Conservation (phyloP, 2,797 vertebrate species). For the Darevskia mixta region DNA sequence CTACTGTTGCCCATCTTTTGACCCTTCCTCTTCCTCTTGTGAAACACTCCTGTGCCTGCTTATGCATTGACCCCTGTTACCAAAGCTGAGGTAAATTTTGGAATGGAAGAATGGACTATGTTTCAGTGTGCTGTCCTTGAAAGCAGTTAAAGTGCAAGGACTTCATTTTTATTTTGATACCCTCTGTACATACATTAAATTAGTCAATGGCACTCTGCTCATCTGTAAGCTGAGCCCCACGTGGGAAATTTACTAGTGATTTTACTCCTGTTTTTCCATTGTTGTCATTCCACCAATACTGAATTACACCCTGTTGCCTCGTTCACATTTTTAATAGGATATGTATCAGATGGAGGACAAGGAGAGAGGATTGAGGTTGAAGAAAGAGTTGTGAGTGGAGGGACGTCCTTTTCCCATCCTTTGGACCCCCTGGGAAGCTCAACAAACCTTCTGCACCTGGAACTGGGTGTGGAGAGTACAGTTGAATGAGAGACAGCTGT, state of each 20-base stretch:
- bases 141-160: constrained; percentile 5
- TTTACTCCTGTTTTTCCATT: constrained; percentile 15
- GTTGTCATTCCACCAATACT: not conserved
- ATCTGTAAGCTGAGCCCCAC: not conserved
- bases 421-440: too few species aligned
- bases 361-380: too few species aligned
- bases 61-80: not conserved
- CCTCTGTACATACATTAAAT: not conserved
- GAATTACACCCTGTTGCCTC: not conserved
- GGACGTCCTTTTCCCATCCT: too few species aligned
- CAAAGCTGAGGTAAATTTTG: not conserved
- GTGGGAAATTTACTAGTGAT: not conserved
- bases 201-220: not conserved
- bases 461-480: too few species aligned
- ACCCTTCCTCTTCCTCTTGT: constrained; percentile 23
- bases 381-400: too few species aligned
- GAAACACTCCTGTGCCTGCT: constrained; percentile 26
- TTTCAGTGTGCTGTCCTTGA: not conserved
- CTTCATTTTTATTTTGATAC: constrained; percentile 4
- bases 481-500: too few species aligned
- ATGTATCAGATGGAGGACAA: too few species aligned
- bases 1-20: constrained; percentile 44
- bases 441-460: too few species aligned
- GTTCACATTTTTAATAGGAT: not conserved
- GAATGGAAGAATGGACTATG: not conserved